phyloP scores from a whole-genome alignment of 2,888 invertebrate genomes.

The Marronus borbonicus region DNA sequence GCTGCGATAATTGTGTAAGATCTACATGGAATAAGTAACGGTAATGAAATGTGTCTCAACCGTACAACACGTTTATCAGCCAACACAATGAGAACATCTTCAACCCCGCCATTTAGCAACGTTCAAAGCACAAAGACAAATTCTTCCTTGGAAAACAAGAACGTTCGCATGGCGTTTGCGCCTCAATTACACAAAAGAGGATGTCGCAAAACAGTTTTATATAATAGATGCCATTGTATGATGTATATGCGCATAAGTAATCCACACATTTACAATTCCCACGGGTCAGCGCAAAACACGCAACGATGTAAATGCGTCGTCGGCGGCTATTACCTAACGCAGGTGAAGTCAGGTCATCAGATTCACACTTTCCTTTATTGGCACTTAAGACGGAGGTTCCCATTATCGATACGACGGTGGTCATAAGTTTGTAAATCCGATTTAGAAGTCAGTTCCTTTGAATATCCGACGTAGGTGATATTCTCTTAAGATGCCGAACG shows the following conservation, averaged over 20 bases:
- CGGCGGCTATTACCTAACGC: conserved; percentile 11
- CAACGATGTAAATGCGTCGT: conserved; percentile 8
- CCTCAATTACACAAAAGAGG: conserved; percentile 6
- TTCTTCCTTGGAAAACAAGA: conserved; percentile 20
- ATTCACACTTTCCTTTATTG: conserved; percentile 43
- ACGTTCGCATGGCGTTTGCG: conserved; percentile 19
- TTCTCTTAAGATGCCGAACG: conserved; percentile 13
- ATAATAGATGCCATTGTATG: conserved; percentile 32
- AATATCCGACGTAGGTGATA: conserved; percentile 5
- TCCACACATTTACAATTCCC: conserved; percentile 33
- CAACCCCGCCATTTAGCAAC: neutral
- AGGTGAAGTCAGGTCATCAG: conserved; percentile 28
- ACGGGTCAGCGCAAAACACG: conserved; percentile 22
- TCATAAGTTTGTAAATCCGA: conserved; percentile 28
- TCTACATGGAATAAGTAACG: neutral
- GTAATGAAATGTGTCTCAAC: conserved; percentile 2
- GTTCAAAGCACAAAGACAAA: conserved; percentile 10
- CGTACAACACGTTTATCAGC: neutral
- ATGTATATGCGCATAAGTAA: conserved; percentile 26
- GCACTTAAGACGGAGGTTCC: conserved; percentile 15
- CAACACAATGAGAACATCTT: conserved; percentile 5
- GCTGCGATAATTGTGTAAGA: neutral
- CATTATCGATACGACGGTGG: neutral
- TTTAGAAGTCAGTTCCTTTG: conserved; percentile 12
- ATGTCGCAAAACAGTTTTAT: conserved; percentile 25